Evolutionary conservation across 2,113 vertebrate species (phyloP).

Genomic region (Rhabdomys dilectus): DNA sequence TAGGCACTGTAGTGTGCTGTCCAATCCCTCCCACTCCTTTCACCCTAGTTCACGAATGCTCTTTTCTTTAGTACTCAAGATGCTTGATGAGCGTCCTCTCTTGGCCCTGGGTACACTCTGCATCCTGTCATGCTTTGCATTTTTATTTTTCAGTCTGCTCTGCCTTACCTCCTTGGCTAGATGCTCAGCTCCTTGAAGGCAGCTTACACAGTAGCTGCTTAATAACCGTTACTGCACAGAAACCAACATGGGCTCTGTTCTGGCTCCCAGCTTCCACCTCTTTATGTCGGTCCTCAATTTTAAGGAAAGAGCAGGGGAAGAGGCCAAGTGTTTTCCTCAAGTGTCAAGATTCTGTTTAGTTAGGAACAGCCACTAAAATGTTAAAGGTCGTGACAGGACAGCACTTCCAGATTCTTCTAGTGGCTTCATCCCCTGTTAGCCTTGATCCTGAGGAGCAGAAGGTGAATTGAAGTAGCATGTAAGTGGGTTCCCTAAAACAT

Average conservation of each 20-base stretch:
- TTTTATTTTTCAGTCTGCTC: neutral
- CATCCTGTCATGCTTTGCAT: neutral
- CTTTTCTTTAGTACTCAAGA: neutral
- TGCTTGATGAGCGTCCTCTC: neutral
- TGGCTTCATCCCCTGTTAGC: neutral
- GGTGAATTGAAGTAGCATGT: neutral
- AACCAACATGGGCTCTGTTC: neutral
- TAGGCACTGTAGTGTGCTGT: neutral
- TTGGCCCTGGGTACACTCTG: neutral
- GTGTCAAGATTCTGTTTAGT: neutral
- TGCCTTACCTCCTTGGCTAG: neutral
- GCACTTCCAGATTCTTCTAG: conserved; percentile 35
- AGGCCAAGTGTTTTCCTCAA: neutral
- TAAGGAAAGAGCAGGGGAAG: neutral
- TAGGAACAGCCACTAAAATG: neutral
- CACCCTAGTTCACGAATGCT: neutral
- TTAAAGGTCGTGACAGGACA: neutral
- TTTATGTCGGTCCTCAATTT: neutral
- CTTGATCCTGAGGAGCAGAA: neutral
- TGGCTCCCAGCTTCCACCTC: neutral
- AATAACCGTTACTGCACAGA: neutral
- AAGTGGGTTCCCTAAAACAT: neutral
- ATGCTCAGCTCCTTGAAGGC: neutral
- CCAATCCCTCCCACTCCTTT: rapidly evolving
- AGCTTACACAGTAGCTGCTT: neutral